Conservation (phyloP, 2,797 vertebrate genomes). For the Helicolenus hilgendorfi region DNA sequence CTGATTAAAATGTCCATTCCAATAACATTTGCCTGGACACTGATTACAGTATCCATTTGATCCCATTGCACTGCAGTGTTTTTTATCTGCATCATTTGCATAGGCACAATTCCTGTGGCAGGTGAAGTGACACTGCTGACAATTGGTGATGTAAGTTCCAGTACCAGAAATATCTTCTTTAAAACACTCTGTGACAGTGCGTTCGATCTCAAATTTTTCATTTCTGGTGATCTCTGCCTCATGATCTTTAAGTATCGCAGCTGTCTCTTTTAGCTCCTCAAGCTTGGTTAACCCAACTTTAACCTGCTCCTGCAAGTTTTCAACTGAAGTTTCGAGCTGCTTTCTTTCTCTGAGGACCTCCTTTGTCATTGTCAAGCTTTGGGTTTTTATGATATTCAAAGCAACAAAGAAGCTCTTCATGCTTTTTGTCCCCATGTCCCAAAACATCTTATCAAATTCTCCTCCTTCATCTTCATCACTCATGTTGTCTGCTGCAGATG, state of each 20-base stretch:
- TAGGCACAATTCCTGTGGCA: constrained; percentile 38
- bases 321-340: not conserved
- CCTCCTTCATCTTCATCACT: not conserved
- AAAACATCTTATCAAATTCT: constrained; percentile 56
- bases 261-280: constrained; percentile 37
- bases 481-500: not conserved
- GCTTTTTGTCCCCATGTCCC: constrained; percentile 50
- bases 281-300: constrained; percentile 20
- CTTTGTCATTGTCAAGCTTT: constrained; percentile 21
- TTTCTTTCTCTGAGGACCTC: constrained; percentile 32
- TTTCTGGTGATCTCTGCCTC: constrained; percentile 47
- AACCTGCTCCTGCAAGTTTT: constrained; percentile 26
- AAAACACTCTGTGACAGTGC: accelerated
- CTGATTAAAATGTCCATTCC: constrained; percentile 40
- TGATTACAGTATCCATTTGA: not conserved
- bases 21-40: constrained; percentile 45
- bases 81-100: constrained; percentile 18
- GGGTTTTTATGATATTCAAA: not conserved
- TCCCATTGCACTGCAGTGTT: accelerated
- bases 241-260: not conserved
- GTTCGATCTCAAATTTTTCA: constrained; percentile 37
- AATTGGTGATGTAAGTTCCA: constrained; percentile 34
- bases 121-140: constrained; percentile 45
- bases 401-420: constrained; percentile 55
- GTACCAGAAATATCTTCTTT: not conserved